These are phyloP conservation scores for Caenorhabditis elegans DNA, from an alignment of 1,140 invertebrate genomes.

Conservation along the genomic window WBcel235 BX284605.5:7938501-7939000, in stretches of 20 bases:
- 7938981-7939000: no score
- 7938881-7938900: neutral
- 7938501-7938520: no score
- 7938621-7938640: no score
- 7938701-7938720: neutral
- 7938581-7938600: no score
- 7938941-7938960: constrained; percentile 14
- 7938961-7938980: no score
- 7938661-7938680: neutral
- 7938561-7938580: no score
- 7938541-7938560: no score
- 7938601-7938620: no score
- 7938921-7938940: neutral
- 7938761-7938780: neutral
- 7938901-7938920: constrained; percentile 9
- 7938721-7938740: no score
- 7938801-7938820: neutral
- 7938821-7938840: neutral
- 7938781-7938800: neutral
- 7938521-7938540: no score
- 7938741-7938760: neutral
- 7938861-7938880: neutral
- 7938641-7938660: no score
- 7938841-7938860: neutral
- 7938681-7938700: neutral